Conservation (phyloP, 2,888 invertebrate species). For the Stratiomys singularior region DNA sequence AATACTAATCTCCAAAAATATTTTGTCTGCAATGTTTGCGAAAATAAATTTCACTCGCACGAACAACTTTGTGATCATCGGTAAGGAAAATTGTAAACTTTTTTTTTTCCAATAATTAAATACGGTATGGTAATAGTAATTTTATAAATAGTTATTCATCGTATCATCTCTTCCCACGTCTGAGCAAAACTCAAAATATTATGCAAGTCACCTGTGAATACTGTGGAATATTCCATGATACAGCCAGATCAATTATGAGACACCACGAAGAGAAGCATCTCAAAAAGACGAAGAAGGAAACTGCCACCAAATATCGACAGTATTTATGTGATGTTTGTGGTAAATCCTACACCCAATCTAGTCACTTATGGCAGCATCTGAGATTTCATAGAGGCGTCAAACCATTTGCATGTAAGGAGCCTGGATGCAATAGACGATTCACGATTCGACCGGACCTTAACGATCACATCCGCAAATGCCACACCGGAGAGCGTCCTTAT, state of each 20-base stretch:
- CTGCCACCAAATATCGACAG: conserved; percentile 61
- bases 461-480: conserved; percentile 73
- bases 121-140: no score
- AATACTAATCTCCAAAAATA: conserved; percentile 56
- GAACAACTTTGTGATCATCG: conserved; percentile 64
- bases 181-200: conserved; percentile 54
- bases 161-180: conserved; percentile 63
- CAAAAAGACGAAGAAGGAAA: conserved; percentile 64
- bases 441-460: conserved; percentile 73
- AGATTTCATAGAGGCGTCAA: conserved; percentile 74
- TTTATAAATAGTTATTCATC: conserved; percentile 61
- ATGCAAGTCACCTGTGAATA: conserved; percentile 62
- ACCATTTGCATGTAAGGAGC: conserved; percentile 71
- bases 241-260: conserved; percentile 61
- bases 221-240: conserved; percentile 60
- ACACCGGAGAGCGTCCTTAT: conserved; percentile 73
- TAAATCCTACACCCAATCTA: conserved; percentile 72
- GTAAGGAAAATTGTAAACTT: conserved; percentile 54
- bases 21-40: conserved; percentile 64
- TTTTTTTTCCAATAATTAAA: no score
- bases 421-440: conserved; percentile 71
- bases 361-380: conserved; percentile 74
- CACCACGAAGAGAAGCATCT: conserved; percentile 71
- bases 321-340: conserved; percentile 73
- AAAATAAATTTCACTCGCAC: conserved; percentile 59